Evolutionary conservation across 2,888 invertebrate genomes (phyloP).

Genomic region (Cryptocephalus primarius): DNA sequence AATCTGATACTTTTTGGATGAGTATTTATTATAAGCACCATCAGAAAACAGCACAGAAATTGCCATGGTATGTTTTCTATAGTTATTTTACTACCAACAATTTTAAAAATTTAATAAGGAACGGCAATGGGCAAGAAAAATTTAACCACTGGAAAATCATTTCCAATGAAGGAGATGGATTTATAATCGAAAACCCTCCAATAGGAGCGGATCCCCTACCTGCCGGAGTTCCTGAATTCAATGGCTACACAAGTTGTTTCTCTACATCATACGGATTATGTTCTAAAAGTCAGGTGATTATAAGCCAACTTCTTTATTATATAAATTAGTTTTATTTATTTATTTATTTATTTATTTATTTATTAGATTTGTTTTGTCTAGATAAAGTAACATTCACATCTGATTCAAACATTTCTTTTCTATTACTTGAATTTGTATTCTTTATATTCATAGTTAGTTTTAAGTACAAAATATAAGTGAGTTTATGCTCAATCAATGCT

Average conservation of each 20-base stretch:
- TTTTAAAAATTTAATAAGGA: constrained; percentile 41
- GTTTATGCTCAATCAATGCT: too few species aligned
- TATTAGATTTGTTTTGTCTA: too few species aligned
- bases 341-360: too few species aligned
- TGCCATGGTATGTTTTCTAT: constrained; percentile 36
- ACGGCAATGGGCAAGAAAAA: constrained; percentile 39
- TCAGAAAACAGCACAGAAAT: constrained; percentile 19
- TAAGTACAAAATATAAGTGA: too few species aligned
- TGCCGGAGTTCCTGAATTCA: constrained; percentile 32
- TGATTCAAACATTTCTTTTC: too few species aligned
- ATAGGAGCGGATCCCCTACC: constrained; percentile 37
- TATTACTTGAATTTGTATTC: too few species aligned
- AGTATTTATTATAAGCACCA: constrained; percentile 19
- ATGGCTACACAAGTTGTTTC: constrained; percentile 39
- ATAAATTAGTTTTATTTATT: too few species aligned
- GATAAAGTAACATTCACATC: too few species aligned
- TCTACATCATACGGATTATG: constrained; percentile 42
- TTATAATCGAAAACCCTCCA: constrained; percentile 41
- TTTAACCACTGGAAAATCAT: constrained; percentile 36
- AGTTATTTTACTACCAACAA: constrained; percentile 31
- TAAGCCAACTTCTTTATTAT: neutral
- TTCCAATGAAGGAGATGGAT: constrained; percentile 36
- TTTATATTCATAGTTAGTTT: too few species aligned
- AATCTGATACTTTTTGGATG: constrained; percentile 28
- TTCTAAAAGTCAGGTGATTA: constrained; percentile 37